Conservation (phyloP, 2,888 invertebrate genomes). For the Gnatocerus cornutus region DNA sequence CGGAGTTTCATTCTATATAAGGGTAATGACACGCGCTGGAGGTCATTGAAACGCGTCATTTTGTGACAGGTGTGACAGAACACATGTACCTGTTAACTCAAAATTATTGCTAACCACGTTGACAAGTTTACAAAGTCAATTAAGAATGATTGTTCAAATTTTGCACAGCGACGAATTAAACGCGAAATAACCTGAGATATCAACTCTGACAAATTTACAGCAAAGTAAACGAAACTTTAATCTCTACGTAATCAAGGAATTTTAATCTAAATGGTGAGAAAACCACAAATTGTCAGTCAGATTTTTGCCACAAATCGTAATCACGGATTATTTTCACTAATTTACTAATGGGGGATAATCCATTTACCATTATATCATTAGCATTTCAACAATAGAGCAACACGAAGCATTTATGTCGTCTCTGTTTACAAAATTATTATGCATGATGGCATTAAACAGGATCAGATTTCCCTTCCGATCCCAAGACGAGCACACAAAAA, state of each 20-base stretch:
- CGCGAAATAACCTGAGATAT: conserved; percentile 24
- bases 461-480: conserved; percentile 14
- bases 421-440: conserved; percentile 36
- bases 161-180: conserved; percentile 16
- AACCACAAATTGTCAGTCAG: conserved; percentile 7
- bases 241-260: conserved; percentile 34
- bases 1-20: conserved; percentile 41
- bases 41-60: conserved; percentile 52
- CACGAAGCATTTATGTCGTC: conserved; percentile 24
- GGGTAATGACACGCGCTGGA: conserved; percentile 50
- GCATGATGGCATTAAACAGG: conserved; percentile 34
- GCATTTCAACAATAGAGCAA: conserved; percentile 26
- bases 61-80: conserved; percentile 49
- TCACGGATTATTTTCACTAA: not conserved
- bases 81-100: not conserved
- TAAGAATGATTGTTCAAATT: conserved; percentile 11
- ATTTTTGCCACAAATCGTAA: no score
- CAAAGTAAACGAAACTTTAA: conserved; percentile 32
- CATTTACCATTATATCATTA: conserved; percentile 22
- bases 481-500: conserved; percentile 6
- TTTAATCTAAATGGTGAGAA: conserved; percentile 35
- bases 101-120: no score
- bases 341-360: conserved; percentile 27
- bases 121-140: conserved; percentile 8
- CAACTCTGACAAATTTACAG: conserved; percentile 24